Conservation (phyloP, 2,888 invertebrate genomes). For the Pogonocherus hispidulus region DNA sequence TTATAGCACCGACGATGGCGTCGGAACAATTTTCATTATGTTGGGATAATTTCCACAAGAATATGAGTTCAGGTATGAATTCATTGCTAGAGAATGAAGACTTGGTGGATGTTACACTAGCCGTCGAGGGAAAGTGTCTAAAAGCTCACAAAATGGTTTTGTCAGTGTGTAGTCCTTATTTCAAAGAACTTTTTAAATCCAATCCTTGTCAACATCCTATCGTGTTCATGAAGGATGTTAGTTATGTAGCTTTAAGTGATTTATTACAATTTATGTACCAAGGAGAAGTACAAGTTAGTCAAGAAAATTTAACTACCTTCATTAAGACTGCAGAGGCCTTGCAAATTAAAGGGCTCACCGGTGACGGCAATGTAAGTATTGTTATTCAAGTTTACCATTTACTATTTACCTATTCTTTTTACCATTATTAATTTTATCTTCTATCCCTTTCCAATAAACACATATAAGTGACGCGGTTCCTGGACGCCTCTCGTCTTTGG, state of each 20-base stretch:
- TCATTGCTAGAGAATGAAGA: slow-evolving; percentile 66
- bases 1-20: slow-evolving; percentile 66
- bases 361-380: slow-evolving; percentile 64
- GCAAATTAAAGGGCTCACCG: slow-evolving; percentile 68
- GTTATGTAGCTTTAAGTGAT: slow-evolving; percentile 72
- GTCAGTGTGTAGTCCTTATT: slow-evolving; percentile 80
- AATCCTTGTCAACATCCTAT: slow-evolving; percentile 80
- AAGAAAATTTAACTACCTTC: slow-evolving; percentile 66
- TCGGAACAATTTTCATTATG: slow-evolving; percentile 79
- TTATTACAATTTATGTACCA: slow-evolving; percentile 75
- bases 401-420: background rate
- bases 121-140: slow-evolving; percentile 73
- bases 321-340: slow-evolving; percentile 68
- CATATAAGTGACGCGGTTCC: background rate
- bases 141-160: slow-evolving; percentile 81
- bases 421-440: background rate
- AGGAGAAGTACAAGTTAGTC: slow-evolving; percentile 71
- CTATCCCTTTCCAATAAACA: background rate
- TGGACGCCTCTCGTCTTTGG: background rate
- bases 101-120: slow-evolving; percentile 68
- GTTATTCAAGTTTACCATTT: background rate
- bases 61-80: slow-evolving; percentile 78
- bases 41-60: slow-evolving; percentile 82
- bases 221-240: slow-evolving; percentile 74
- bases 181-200: slow-evolving; percentile 77